Evolutionary conservation across 2,888 invertebrate genomes (phyloP).

Genomic region (Hirtodrosophila confusa): DNA sequence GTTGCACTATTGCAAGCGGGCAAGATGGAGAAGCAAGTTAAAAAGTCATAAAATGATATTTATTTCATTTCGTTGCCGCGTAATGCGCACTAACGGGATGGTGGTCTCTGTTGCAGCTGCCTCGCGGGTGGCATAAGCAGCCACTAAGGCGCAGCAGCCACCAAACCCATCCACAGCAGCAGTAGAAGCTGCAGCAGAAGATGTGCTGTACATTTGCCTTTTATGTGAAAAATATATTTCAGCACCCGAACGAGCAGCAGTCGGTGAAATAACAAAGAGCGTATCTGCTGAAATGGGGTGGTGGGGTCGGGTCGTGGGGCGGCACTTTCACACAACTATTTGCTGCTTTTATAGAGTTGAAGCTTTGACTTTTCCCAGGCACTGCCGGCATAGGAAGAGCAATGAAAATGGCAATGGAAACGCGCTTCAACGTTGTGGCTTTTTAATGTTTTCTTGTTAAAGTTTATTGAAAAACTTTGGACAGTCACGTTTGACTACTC

Average conservation of each 20-base stretch:
- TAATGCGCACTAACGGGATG: conserved; percentile 61
- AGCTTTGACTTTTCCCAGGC: conserved; percentile 64
- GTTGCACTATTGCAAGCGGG: conserved; percentile 70
- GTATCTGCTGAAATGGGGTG: conserved; percentile 25
- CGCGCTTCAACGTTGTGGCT: conserved; percentile 70
- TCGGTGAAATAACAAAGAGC: conserved; percentile 49
- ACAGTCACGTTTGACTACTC: conserved; percentile 80
- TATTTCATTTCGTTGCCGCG: conserved; percentile 73
- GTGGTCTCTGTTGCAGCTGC: conserved; percentile 29
- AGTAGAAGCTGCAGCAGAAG: conserved; percentile 36
- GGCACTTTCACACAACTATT: conserved; percentile 71
- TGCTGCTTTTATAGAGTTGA: conserved; percentile 71
- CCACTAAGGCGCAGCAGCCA: conserved; percentile 34
- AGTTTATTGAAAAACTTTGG: conserved; percentile 80
- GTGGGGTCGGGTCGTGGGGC: not conserved
- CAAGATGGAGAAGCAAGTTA: conserved; percentile 63
- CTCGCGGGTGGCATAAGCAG: conserved; percentile 69
- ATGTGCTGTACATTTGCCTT: conserved; percentile 74
- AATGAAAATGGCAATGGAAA: conserved; percentile 64
- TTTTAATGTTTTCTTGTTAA: conserved; percentile 80
- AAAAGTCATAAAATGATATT: conserved; percentile 79
- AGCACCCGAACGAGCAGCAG: conserved; percentile 12
- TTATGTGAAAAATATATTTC: conserved; percentile 77
- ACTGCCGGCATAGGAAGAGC: not conserved
- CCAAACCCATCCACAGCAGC: conserved; percentile 23